A percentile compares a stretch with the other conserved stretches of the same genome.
Evolutionary conservation across 2,113 vertebrate species (phyloP).

Genomic region (Furnarius figulus): DNA sequence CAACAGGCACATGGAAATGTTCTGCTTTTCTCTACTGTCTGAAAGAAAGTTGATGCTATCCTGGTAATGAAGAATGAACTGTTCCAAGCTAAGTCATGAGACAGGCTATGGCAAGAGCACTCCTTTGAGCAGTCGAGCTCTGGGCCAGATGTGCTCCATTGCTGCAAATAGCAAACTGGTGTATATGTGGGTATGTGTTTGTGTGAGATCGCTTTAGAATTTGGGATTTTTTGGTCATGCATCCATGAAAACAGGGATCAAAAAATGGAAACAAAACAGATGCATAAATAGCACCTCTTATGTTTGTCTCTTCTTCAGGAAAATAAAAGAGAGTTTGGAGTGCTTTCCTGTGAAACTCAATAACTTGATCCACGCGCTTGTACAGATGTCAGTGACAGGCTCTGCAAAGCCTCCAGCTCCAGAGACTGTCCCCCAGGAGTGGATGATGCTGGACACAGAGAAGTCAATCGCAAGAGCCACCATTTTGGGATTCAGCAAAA

Average conservation of each 20-base stretch:
- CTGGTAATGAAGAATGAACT: neutral
- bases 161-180: neutral
- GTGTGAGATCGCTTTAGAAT: neutral
- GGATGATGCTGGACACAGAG: constrained; percentile 2
- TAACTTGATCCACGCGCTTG: constrained; percentile 84
- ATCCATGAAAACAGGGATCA: neutral
- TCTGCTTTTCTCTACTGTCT: neutral
- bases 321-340: constrained; percentile 89
- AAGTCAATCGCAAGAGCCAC: constrained; percentile 22
- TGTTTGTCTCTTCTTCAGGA: constrained; percentile 72
- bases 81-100: neutral
- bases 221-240: neutral
- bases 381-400: constrained; percentile 67
- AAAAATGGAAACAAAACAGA: neutral
- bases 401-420: constrained; percentile 17
- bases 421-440: constrained; percentile 17
- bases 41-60: neutral
- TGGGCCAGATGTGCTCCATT: neutral
- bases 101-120: neutral
- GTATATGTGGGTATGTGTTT: neutral
- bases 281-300: neutral
- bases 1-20: neutral
- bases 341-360: constrained; percentile 89
- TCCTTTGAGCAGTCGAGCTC: neutral
- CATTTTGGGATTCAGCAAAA: constrained; percentile 47